Conservation (phyloP, 2,797 vertebrate genomes). For the Lepidocolaptes lacrymiger region DNA sequence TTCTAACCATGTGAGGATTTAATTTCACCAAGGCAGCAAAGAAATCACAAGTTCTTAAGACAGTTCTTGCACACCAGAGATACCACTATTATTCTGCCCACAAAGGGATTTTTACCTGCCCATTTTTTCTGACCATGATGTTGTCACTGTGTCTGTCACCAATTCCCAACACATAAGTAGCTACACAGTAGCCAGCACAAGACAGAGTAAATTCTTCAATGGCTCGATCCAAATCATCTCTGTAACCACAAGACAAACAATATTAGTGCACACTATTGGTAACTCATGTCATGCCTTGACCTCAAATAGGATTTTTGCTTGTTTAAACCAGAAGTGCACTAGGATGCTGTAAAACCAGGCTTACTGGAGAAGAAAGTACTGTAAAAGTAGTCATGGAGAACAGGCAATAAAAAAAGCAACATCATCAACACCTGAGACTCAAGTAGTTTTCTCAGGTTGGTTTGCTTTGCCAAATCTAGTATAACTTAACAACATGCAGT, state of each 20-base stretch:
- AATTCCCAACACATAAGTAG: conserved; percentile 98
- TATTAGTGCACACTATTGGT: not conserved
- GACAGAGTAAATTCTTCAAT: conserved; percentile 98
- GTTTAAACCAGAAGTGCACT: not conserved
- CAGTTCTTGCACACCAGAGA: not conserved
- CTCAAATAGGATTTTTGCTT: not conserved
- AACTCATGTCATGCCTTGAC: not conserved
- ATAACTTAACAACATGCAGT: not conserved
- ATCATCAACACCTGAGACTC: not conserved
- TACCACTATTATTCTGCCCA: not conserved
- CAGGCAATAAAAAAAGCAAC: not conserved
- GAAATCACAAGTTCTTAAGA: not conserved
- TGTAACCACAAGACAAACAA: conserved; percentile 55
- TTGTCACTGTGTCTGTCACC: conserved; percentile 99
- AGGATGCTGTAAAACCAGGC: not conserved
- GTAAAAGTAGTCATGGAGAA: not conserved
- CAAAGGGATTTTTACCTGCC: conserved; percentile 83
- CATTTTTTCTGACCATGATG: conserved; percentile 98
- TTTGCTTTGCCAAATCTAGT: not conserved
- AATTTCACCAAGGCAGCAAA: not conserved
- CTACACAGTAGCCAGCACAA: conserved; percentile 99
- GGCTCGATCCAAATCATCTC: conserved; percentile 94
- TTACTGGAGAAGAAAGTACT: not conserved
- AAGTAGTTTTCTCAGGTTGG: not conserved
- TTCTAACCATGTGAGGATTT: not conserved